Base-by-base conservation (phyloP, 2,797 vertebrate genomes). In the Podarcis siculus region DNA sequence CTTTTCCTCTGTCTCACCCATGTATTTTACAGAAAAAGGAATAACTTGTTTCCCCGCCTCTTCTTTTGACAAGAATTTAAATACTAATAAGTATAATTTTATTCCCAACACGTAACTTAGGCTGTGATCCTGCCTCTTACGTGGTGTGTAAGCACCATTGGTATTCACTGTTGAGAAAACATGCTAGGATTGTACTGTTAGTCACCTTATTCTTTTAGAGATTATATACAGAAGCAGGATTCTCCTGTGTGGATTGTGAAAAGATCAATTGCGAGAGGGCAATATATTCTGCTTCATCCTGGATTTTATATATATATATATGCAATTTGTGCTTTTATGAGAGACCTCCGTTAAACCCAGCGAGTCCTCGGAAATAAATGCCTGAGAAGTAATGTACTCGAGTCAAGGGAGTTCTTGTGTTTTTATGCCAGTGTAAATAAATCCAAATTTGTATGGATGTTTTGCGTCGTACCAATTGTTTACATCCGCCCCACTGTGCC, bases 341-440 rank as follows among this genome's bases (percentile, higher is more conserved):
- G 3, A n/a, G 30, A 66, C 3, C 45, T n/a, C 17, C 61, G 9
- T 25, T 49, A 67, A 12, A 79, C 30, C 39, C 35, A 35, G 10
- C n/a, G 12, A n/a, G 15, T 37, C 39, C 39, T 4, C 64, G 21
- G 39, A 37, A 86, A 79, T 32, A 67, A 6, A 49, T n/a, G 66
- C 27, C 82, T 71, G 30, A 49, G 39, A 83, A 69, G 49, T 13
- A 49, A 86, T 32, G 64, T 19, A 27, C 10, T 1, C 12, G n/a
- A 79, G 64, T 86, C 85, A 86, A 86, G 76, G 85, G 10, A 27
- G 42, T 86, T 79, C 84, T 86, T 86, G 35, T 21, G 25, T 55
- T 79, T 71, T 55, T 71, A 35, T 86, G 85, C 42, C 76, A 86
- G 76, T 35, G 61, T 79, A 49, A 71, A 86, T 37, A 79, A 79